Evolutionary conservation across 2,888 invertebrate species (phyloP).

Genomic region (Chymomyza amoena): DNA sequence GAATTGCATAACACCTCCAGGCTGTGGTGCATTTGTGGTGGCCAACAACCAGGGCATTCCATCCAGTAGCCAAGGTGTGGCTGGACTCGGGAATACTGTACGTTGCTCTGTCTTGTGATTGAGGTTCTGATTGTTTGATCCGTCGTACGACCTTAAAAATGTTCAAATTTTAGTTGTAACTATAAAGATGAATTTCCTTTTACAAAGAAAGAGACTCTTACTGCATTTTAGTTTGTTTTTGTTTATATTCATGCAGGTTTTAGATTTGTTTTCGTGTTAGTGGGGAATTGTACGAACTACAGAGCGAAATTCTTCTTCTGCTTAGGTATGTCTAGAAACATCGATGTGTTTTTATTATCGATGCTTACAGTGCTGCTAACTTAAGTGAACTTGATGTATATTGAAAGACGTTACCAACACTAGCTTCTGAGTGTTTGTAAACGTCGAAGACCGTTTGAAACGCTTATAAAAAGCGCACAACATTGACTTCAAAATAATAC

Average conservation of each 20-base stretch:
- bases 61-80: constrained; percentile 74
- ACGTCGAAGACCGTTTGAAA: neutral
- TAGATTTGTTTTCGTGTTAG: neutral
- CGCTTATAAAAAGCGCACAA: constrained; percentile 49
- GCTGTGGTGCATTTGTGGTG: constrained; percentile 78
- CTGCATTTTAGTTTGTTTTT: constrained; percentile 37
- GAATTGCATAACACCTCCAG: constrained; percentile 72
- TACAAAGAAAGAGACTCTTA: constrained; percentile 25
- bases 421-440: neutral
- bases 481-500: constrained; percentile 37
- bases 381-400: neutral
- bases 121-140: constrained; percentile 32
- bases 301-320: neutral
- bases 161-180: neutral
- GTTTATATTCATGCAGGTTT: neutral
- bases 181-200: neutral
- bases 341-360: neutral
- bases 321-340: neutral
- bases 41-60: constrained; percentile 80
- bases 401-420: neutral
- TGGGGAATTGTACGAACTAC: constrained; percentile 20
- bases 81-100: constrained; percentile 9
- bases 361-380: neutral
- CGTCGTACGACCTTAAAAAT: constrained; percentile 44
- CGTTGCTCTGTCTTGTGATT: constrained; percentile 13